Percentiles rank a stretch among this genome's conserved stretches.
phyloP scores from a whole-genome alignment of 2,888 invertebrate species.

The Mesorhabditis spiculigera region DNA sequence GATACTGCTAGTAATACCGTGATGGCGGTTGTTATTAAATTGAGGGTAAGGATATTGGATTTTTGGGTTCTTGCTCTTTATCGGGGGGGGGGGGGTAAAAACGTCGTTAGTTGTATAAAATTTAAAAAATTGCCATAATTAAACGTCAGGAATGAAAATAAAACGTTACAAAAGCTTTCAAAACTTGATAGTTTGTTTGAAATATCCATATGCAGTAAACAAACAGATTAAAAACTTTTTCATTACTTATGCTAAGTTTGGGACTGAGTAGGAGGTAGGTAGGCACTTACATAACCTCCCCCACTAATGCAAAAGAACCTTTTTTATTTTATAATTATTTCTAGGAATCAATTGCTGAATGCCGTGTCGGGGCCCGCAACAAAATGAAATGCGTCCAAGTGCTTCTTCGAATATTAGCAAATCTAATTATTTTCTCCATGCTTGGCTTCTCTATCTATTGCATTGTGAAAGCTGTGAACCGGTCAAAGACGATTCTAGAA shows the following conservation, averaged over 20 bases:
- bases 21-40: constrained; percentile 60
- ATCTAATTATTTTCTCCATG: constrained; percentile 50
- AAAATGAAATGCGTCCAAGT: constrained; percentile 53
- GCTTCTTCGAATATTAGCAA: constrained; percentile 27
- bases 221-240: too few relatives aligned
- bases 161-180: not conserved
- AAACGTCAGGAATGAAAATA: too few relatives aligned
- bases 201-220: not conserved
- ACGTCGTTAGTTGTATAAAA: too few relatives aligned
- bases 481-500: constrained; percentile 47
- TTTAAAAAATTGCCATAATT: too few relatives aligned
- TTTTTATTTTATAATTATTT: constrained; percentile 11
- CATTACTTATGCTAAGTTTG: too few relatives aligned
- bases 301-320: not conserved
- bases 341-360: constrained; percentile 66
- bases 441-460: constrained; percentile 55
- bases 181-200: constrained; percentile 7
- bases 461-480: constrained; percentile 51
- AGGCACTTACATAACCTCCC: too few relatives aligned
- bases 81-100: too few relatives aligned
- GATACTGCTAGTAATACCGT: constrained; percentile 85
- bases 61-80: too few relatives aligned
- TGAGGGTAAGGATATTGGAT: constrained; percentile 50
- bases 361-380: constrained; percentile 80
- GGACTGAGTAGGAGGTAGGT: too few relatives aligned